phyloP scores from a whole-genome alignment of 2,113 vertebrate species.

The Abramis brama region DNA sequence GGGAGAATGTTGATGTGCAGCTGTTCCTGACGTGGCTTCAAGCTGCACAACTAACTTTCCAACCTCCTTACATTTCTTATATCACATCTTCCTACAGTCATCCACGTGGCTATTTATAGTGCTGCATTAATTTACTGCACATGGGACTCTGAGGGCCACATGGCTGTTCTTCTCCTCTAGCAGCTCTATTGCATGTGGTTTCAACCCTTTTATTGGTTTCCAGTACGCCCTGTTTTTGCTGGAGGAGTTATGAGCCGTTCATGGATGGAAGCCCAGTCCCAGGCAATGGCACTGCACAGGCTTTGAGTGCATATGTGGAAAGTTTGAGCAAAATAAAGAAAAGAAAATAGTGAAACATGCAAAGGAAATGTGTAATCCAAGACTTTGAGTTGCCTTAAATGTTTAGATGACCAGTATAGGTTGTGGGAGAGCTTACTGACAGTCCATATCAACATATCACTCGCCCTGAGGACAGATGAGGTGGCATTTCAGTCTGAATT shows the following conservation, averaged over 20 bases:
- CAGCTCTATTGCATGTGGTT: slow-evolving; percentile 40
- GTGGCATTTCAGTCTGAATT: background rate
- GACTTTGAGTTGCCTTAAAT: background rate
- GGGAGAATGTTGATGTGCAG: background rate
- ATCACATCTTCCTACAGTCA: slow-evolving; percentile 45
- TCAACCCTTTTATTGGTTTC: slow-evolving; percentile 38
- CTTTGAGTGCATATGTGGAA: background rate
- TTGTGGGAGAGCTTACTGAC: slow-evolving; percentile 18
- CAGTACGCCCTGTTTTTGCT: slow-evolving; percentile 16
- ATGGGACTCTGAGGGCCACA: slow-evolving; percentile 24
- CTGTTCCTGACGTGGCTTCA: background rate
- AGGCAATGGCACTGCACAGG: slow-evolving; percentile 10
- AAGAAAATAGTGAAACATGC: background rate
- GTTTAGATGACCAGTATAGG: slow-evolving; percentile 27
- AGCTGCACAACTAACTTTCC: slow-evolving; percentile 21
- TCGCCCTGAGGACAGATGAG: slow-evolving; percentile 4
- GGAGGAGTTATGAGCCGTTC: slow-evolving; percentile 36
- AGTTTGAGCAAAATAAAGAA: background rate
- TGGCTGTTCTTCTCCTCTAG: background rate
- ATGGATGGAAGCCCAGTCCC: slow-evolving; percentile 28
- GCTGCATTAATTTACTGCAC: slow-evolving; percentile 42
- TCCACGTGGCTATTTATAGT: slow-evolving; percentile 51
- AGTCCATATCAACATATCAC: slow-evolving; percentile 3
- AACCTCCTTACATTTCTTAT: slow-evolving; percentile 12
- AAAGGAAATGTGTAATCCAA: slow-evolving; percentile 6